Evolutionary conservation across 2,797 vertebrate genomes (phyloP).

Genomic region (Cossypha niveicapilla): DNA sequence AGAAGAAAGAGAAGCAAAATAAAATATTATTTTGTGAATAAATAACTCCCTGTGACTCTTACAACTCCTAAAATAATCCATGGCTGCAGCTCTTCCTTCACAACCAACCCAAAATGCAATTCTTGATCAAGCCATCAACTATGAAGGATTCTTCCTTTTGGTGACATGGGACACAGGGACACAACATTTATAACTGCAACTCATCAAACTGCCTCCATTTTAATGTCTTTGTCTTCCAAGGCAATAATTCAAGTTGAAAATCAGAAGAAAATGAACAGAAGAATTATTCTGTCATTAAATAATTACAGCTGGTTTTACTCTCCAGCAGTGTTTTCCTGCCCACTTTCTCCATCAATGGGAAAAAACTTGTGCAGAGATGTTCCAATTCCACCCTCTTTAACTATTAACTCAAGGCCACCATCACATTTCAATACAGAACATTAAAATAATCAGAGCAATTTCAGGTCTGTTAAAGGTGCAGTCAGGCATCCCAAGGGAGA

Average conservation of each 20-base stretch:
- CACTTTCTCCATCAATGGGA: conserved; percentile 52
- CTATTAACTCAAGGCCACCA: conserved; percentile 74
- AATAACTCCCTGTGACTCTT: not conserved
- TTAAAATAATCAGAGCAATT: conserved; percentile 76
- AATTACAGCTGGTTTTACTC: not conserved
- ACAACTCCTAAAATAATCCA: not conserved
- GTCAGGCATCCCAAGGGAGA: conserved; percentile 77
- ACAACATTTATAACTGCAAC: not conserved
- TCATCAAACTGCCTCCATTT: not conserved
- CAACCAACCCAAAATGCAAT: not conserved
- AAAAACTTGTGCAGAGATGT: conserved; percentile 37
- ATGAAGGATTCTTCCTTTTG: not conserved
- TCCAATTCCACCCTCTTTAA: conserved; percentile 72
- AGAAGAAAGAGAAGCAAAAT: not conserved
- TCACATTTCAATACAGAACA: conserved; percentile 69
- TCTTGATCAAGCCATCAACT: not conserved
- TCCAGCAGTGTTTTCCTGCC: conserved; percentile 30
- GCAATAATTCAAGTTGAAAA: not conserved
- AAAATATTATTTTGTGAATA: not conserved
- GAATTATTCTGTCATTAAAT: not conserved
- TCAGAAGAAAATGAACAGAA: not conserved
- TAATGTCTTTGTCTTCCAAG: not conserved
- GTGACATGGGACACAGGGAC: not conserved
- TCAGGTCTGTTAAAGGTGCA: conserved; percentile 82
- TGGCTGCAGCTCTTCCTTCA: not conserved